Base-by-base conservation (phyloP, 2,113 vertebrate genomes). In the Mesitornis unicolor region DNA sequence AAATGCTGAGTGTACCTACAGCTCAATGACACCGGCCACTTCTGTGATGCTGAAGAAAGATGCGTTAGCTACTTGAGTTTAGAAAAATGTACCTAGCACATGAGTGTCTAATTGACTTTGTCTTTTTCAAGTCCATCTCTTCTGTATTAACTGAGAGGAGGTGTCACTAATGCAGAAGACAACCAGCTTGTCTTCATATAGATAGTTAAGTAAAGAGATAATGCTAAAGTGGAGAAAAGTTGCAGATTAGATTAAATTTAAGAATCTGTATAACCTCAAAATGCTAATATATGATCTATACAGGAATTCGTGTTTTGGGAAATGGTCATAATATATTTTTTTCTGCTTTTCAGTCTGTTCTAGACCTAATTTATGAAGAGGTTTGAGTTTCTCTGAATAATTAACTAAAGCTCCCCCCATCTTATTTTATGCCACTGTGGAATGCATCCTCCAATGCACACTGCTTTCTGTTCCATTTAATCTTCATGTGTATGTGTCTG, bases 21-120 rank as follows among this genome's bases (percentile, higher is more conserved):
- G 9, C 79, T 95, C 80, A 80, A 31, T 97, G 96, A 97, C 96
- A 95, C 48, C 45, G 47, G 57, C 50, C 40, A 22, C 84, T 93
- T 97, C 75, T 74, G n/a, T 65, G 68, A 47, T 45, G 50, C 77
- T 92, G 78, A 60, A 70, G 73, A 73, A 97, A 86, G 73, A 83
- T 88, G 24, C 0, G 7, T 93, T 87, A 89, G 90, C 92, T 95
- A 73, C 65, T 96, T 87, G 53, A 83, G 78, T 35, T 79, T 93
- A 54, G 36, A 60, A 54, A 47, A 63, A 75, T 28, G 18, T 78
- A 16, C 84, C 84, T 83, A 71, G 21, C 50, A 6, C 8, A 1
- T 17, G 65, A 73, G 36, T 71, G 42, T 86, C 15, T 47, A 54
- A 67, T 25, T 40, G 64, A 28, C 25, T 6, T 57, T n/a, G 22